Evolutionary conservation across 2,797 vertebrate species (phyloP), one percentile per base, ranked within the genome.

Genomic region (Cuniculus paca): DNA sequence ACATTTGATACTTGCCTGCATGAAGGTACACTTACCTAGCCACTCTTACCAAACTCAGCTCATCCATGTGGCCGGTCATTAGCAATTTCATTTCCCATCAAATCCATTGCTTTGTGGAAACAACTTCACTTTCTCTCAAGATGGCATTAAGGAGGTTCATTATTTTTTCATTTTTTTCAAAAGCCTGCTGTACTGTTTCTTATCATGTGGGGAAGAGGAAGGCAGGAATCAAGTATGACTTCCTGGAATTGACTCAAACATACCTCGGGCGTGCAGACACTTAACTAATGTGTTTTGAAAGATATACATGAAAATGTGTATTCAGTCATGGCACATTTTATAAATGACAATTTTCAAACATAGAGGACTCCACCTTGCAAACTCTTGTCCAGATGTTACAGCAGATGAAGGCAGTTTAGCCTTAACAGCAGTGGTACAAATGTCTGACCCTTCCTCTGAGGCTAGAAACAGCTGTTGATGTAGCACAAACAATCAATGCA

Each of bases 301-400:
- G 34, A 45, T 36, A 26, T 2, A 31, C 26, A 24, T 58, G 87
- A 19, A 60, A 70, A 31, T 68, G 2, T 31, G 5, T 16, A 13
- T 79, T 80, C 26, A 16, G 1, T 78, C 34, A 31, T 2, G 8
- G 56, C n/a, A 58, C 0, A 50, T 58, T 95, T 95, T 85, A 17
- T 61, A 91, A 90, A 42, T 24, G 54, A 2, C 36, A 4, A 34
- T 84, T 93, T 84, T 94, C 50, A 90, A 90, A 91, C 60, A 14
- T 22, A 48, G 31, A 24, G 16, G 6, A 2, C 70, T 58, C 22
- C 3, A 52, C 65, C 56, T 78, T 86, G 52, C 26, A 80, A 82
- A 86, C 60, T 61, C 16, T 6, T 39, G 8, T 39, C 22, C 58
- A 77, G 42, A 83, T 82, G 72, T 84, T 60, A 28, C 11, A 75